Evolutionary conservation across 2,888 invertebrate genomes (phyloP), one percentile per base, ranked within the genome.

Genomic region (Synergus japonicus): DNA sequence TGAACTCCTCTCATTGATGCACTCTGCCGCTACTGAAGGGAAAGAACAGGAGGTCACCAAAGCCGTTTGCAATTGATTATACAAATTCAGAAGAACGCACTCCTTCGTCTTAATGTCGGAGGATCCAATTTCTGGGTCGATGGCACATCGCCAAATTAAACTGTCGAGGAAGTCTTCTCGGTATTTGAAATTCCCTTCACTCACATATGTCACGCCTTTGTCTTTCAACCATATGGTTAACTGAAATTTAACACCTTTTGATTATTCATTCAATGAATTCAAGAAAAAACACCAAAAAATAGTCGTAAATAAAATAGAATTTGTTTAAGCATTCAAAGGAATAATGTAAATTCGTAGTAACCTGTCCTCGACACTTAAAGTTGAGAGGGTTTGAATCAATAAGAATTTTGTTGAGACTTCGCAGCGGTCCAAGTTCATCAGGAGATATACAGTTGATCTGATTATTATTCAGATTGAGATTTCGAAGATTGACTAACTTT

Each of bases 101-200:
- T 89, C 87, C 79, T 87, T 88, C 87, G 89, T 87, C 82, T 83
- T 82, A 43, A 79, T 66, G 79, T 90, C 89, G n/a, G 85, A 86
- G 8, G 81, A 80, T 63, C 82, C 83, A 37, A 85, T 67, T 41
- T 58, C 79, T 46, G 79, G 41, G 46, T 88, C 85, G 78, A 85
- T 86, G 84, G 87, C 88, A 85, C 91, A 91, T 29, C 85, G 86
- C 91, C 90, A 90, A 79, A 91, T 89, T 76, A 90, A 82, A 64
- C 85, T 85, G 79, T 91, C 90, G 82, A 90, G 83, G 86, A 87
- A 88, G 76, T 81, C 82, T 78, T 86, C 87, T 73, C 78, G 83
- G 46, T 69, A 73, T 54, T 73, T 73, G n/a, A 73, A 73, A 54
- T 84, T 80, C 79, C 83, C 78, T 22, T 83, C 87, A 77, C 79